Conservation (phyloP, 1,140 invertebrate genomes). For the Drosophila prosaltans region DNA sequence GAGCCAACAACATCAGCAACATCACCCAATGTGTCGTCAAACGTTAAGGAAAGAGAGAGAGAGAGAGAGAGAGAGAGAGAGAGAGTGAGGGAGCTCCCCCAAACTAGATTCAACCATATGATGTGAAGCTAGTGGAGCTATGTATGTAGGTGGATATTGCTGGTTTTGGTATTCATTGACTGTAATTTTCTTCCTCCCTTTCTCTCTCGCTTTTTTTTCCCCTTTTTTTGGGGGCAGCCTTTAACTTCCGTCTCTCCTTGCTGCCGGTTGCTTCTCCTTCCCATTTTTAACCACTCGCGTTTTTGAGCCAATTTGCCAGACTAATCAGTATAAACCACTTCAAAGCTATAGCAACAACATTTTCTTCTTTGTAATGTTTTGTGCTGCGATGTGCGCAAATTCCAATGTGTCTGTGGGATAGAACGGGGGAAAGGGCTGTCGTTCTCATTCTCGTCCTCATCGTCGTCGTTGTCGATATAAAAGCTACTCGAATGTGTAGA, state of each 20-base stretch:
- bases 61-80: not conserved
- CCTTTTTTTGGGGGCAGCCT: not conserved
- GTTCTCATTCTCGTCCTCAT: not conserved
- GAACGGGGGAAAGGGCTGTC: not conserved
- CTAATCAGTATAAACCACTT: conserved; percentile 72
- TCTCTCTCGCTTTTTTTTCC: too few relatives aligned
- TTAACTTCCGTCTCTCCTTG: conserved; percentile 13
- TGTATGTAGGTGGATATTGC: conserved; percentile 1
- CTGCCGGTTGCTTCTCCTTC: not conserved
- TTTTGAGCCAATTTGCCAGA: conserved; percentile 59
- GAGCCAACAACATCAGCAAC: not conserved
- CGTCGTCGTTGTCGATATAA: conserved; percentile 46
- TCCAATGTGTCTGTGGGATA: conserved; percentile 54
- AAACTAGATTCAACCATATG: not conserved
- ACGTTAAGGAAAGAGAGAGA: conserved; percentile 1
- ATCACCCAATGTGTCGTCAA: conserved; percentile 15
- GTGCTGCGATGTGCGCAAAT: conserved; percentile 42
- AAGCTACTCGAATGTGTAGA: conserved; percentile 38
- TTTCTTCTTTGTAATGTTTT: conserved; percentile 52
- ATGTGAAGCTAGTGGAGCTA: conserved; percentile 16
- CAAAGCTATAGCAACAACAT: conserved; percentile 57
- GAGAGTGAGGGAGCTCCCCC: not conserved
- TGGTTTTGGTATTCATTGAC: conserved; percentile 5
- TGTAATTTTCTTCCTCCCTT: conserved; percentile 8
- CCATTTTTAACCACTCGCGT: conserved; percentile 36